Conservation (phyloP, 2,888 invertebrate genomes). For the Caenorhabditis sp. region DNA sequence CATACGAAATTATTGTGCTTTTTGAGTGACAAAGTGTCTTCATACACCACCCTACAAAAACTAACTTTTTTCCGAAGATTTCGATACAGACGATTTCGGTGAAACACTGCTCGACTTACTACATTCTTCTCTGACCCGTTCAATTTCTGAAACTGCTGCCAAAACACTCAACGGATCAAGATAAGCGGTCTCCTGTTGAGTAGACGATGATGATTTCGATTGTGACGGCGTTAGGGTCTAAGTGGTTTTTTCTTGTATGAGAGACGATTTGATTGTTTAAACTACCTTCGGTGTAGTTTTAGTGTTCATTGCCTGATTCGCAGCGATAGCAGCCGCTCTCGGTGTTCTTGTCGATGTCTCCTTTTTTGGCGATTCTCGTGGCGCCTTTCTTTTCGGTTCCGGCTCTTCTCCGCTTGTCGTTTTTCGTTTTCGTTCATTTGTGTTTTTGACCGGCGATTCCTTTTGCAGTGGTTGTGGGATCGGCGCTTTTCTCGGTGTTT, state of each 20-base stretch:
- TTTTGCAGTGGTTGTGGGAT: not conserved
- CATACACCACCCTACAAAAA: not conserved
- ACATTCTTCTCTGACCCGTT: not conserved
- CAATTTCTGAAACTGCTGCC: slow-evolving; percentile 8
- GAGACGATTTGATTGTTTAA: no score
- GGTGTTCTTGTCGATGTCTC: slow-evolving; percentile 12
- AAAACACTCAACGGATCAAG: slow-evolving; percentile 4
- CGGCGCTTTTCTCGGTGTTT: not conserved
- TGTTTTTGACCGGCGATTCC: not conserved
- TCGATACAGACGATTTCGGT: not conserved
- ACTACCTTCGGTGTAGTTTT: not conserved
- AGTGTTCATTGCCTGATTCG: slow-evolving; percentile 22
- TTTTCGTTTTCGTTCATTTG: not conserved
- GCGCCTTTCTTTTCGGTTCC: slow-evolving; percentile 3
- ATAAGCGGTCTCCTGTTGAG: slow-evolving; percentile 3
- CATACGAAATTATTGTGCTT: no score
- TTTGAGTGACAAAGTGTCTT: no score
- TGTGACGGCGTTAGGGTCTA: not conserved
- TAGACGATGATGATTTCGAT: not conserved
- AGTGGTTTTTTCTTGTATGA: not conserved
- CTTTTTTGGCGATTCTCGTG: not conserved
- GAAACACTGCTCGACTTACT: slow-evolving; percentile 1
- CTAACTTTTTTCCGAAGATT: not conserved
- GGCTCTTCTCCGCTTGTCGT: not conserved
- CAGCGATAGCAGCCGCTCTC: slow-evolving; percentile 30